phyloP scores from a whole-genome alignment of 2,797 vertebrate genomes.

The Sphenodon punctatus region DNA sequence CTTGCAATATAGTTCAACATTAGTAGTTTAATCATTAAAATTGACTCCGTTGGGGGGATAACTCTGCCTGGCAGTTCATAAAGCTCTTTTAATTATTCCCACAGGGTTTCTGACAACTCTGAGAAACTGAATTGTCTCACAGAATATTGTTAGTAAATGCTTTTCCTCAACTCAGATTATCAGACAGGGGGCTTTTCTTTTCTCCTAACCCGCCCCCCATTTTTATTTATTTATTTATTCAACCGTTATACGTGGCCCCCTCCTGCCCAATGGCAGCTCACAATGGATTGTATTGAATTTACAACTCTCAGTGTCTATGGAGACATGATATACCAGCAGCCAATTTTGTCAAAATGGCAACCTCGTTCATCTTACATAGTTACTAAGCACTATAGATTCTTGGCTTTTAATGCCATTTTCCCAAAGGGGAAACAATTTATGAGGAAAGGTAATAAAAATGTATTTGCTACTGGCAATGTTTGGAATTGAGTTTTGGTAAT shows the following conservation, averaged over 20 bases:
- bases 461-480: neutral
- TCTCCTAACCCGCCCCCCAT: too few species aligned
- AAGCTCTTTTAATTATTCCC: neutral
- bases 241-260: too few species aligned
- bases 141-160: neutral
- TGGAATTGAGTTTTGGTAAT: too few species aligned
- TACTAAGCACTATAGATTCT: neutral
- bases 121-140: neutral
- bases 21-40: neutral
- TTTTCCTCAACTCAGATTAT: too few species aligned
- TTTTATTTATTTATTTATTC: too few species aligned
- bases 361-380: neutral
- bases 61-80: neutral
- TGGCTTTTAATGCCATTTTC: neutral
- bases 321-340: accelerated
- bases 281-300: neutral
- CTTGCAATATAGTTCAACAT: neutral
- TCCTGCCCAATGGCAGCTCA: too few species aligned
- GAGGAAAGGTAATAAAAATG: neutral
- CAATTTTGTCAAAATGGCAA: neutral
- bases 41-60: neutral
- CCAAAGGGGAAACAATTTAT: accelerated
- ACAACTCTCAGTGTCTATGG: neutral
- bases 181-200: too few species aligned
- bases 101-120: neutral